These are phyloP conservation scores for Hyphantria cunea DNA, from an alignment of 1,140 invertebrate genomes.

Conservation along the genomic window DNA sequence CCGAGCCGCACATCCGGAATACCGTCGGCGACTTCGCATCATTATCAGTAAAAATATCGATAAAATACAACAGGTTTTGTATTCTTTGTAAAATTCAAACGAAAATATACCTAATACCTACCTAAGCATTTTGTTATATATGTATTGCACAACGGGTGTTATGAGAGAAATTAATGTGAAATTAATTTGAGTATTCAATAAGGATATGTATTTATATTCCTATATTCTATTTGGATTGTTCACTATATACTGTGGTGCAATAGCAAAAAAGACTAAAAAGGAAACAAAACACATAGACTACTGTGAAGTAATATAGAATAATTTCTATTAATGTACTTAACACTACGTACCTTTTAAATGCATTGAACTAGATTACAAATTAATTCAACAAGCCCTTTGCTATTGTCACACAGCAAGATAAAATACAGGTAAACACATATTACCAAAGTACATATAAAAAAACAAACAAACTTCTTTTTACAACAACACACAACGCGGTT, in stretches of 20 bases:
- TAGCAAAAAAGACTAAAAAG: slow-evolving; percentile 54
- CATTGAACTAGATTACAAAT: slow-evolving; percentile 56
- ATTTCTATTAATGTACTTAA: slow-evolving; percentile 62
- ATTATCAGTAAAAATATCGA: slow-evolving; percentile 78
- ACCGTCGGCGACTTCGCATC: slow-evolving; percentile 40
- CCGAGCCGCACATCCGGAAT: slow-evolving; percentile 51
- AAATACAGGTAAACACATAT: slow-evolving; percentile 66
- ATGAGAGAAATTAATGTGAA: slow-evolving; percentile 68
- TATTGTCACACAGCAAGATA: slow-evolving; percentile 63
- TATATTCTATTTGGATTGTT: slow-evolving; percentile 72
- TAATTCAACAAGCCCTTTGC: slow-evolving; percentile 54
- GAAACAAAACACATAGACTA: slow-evolving; percentile 44
- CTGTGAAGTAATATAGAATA: slow-evolving; percentile 52
- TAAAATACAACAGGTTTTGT: slow-evolving; percentile 80
- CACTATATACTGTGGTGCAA: slow-evolving; percentile 60
- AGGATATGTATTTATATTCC: slow-evolving; percentile 78
- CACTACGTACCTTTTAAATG: slow-evolving; percentile 73
- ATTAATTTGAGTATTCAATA: slow-evolving; percentile 77
- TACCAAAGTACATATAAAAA: slow-evolving; percentile 68
- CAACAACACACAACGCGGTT: slow-evolving; percentile 72
- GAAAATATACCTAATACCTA: slow-evolving; percentile 79
- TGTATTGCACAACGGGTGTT: slow-evolving; percentile 79
- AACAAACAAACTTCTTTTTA: slow-evolving; percentile 74
- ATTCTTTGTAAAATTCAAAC: slow-evolving; percentile 78
- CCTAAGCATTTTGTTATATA: slow-evolving; percentile 77